These are phyloP conservation scores for Radopholus similis DNA, from an alignment of 1,140 invertebrate species.

Conservation along the genomic window DNA sequence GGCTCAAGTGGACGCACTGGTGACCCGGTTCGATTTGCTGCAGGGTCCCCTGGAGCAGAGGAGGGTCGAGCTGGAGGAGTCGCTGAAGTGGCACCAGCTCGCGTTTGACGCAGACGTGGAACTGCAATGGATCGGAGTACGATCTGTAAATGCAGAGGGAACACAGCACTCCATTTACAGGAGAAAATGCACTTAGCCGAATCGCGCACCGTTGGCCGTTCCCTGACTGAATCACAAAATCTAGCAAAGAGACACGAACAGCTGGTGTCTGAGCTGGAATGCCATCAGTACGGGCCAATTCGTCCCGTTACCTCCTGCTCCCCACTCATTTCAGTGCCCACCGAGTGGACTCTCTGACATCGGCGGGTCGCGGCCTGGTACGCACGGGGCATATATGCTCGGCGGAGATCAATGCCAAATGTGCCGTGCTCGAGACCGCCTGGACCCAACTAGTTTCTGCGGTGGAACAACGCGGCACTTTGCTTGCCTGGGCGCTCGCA, in stretches of 20 bases:
- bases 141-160: neutral
- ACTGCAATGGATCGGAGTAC: slow-evolving; percentile 80
- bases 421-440: slow-evolving; percentile 62
- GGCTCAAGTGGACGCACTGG: slow-evolving; percentile 73
- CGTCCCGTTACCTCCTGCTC: too few relatives aligned
- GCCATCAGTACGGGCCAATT: too few relatives aligned
- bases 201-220: slow-evolving; percentile 69
- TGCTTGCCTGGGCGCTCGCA: slow-evolving; percentile 42
- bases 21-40: slow-evolving; percentile 63
- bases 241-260: slow-evolving; percentile 88
- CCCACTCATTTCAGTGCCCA: too few relatives aligned
- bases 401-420: slow-evolving; percentile 67
- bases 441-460: slow-evolving; percentile 39
- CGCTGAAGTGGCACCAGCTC: slow-evolving; percentile 83
- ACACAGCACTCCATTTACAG: slow-evolving; percentile 45
- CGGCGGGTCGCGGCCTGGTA: slow-evolving; percentile 69
- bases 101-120: slow-evolving; percentile 87
- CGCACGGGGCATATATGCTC: slow-evolving; percentile 74
- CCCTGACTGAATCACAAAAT: slow-evolving; percentile 83
- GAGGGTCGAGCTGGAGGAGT: slow-evolving; percentile 78
- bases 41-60: slow-evolving; percentile 65
- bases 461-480: slow-evolving; percentile 27
- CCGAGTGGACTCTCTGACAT: slow-evolving; percentile 76
- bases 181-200: slow-evolving; percentile 78
- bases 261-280: slow-evolving; percentile 77